Conservation (phyloP, 2,113 vertebrate genomes). For the Lepus americanus region DNA sequence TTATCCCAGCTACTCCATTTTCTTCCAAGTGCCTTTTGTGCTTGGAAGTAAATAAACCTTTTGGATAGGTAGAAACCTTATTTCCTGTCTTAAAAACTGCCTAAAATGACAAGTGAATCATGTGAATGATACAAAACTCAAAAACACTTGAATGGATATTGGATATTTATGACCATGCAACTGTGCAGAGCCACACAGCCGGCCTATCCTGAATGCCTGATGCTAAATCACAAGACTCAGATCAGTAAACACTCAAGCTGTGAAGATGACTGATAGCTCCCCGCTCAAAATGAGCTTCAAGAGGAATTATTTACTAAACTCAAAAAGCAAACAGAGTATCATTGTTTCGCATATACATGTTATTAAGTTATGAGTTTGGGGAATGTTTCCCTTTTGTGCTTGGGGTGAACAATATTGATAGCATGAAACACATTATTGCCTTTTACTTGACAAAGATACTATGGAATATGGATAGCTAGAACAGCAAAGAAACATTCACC, state of each 20-base stretch:
- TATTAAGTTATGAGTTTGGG: background rate
- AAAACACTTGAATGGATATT: background rate
- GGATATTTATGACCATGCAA: background rate
- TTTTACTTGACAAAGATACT: background rate
- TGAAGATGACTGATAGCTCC: background rate
- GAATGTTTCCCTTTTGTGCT: constrained; percentile 11
- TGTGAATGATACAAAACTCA: constrained; percentile 28
- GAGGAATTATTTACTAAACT: background rate
- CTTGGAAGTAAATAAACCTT: constrained; percentile 26
- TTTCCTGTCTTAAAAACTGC: background rate
- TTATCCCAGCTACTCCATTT: background rate
- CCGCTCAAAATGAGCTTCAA: background rate
- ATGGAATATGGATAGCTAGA: background rate
- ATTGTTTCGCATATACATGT: background rate
- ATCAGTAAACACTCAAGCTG: background rate
- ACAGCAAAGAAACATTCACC: background rate
- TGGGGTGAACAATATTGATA: background rate
- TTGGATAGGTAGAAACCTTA: background rate
- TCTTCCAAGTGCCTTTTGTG: constrained; percentile 1
- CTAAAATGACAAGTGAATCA: constrained; percentile 6
- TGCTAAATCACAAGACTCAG: background rate
- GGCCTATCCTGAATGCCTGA: background rate
- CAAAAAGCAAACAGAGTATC: background rate
- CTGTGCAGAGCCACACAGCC: background rate
- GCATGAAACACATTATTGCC: constrained; percentile 28